These are phyloP conservation scores for Arenaria interpres DNA, from an alignment of 2,113 vertebrate genomes.

Conservation along the genomic window DNA sequence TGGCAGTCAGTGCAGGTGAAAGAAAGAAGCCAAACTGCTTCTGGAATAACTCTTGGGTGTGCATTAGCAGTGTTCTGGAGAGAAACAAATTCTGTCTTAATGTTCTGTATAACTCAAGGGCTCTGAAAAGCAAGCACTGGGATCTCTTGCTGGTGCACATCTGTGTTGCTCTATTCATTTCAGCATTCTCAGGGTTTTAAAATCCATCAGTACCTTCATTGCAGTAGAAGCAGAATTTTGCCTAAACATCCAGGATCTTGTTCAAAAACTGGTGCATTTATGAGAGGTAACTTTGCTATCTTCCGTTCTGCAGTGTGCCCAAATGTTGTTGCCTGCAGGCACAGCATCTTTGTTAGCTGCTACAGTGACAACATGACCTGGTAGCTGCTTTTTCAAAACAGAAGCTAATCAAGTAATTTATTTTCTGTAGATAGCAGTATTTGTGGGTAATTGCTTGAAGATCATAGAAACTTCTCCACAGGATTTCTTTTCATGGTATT, in stretches of 20 bases:
- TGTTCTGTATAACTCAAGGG: not conserved
- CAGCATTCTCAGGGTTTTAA: accelerated
- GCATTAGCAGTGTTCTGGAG: not conserved
- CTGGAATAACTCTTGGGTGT: not conserved
- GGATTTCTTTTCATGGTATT: not conserved
- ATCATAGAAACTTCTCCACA: not conserved
- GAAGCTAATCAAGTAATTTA: not conserved
- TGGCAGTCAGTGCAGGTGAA: not conserved
- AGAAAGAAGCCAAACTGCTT: not conserved
- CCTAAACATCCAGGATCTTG: not conserved
- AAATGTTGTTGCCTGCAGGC: not conserved
- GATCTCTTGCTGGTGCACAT: not conserved
- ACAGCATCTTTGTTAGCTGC: not conserved
- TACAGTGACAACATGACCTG: not conserved
- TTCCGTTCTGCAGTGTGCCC: not conserved
- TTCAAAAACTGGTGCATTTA: not conserved
- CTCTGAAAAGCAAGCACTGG: not conserved
- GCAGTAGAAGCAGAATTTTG: not conserved
- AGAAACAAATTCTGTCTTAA: not conserved
- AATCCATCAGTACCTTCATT: not conserved
- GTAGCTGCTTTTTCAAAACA: not conserved
- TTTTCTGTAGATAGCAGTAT: not conserved
- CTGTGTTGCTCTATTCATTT: not conserved
- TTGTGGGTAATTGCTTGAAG: not conserved
- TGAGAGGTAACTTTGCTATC: not conserved